phyloP scores from a whole-genome alignment of 2,113 vertebrate species.

The Paratilapia polleni region DNA sequence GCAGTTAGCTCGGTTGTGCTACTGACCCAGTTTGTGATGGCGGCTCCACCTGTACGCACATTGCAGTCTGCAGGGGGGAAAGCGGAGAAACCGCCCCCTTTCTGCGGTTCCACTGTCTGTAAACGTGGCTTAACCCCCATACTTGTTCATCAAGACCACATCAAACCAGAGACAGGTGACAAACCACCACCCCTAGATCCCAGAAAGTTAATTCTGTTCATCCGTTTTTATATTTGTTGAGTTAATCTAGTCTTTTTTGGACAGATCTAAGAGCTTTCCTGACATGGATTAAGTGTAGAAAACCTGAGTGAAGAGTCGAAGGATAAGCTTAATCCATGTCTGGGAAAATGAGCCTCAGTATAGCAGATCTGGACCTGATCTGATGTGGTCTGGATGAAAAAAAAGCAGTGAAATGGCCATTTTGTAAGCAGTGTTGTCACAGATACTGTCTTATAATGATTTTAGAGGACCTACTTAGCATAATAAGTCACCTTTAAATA shows the following conservation, averaged over 20 bases:
- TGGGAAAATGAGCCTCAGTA: background rate
- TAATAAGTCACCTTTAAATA: too few species aligned
- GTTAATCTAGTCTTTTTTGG: background rate
- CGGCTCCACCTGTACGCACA: background rate
- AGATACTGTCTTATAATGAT: background rate
- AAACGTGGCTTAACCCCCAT: background rate
- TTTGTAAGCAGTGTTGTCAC: background rate
- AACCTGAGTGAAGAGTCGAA: too few species aligned
- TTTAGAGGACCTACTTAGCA: too few species aligned
- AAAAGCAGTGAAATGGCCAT: background rate
- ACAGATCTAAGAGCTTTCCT: background rate
- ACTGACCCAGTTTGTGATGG: constrained; percentile 27
- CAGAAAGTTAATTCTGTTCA: too few species aligned
- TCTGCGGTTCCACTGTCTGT: background rate
- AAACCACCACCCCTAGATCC: background rate
- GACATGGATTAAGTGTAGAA: background rate
- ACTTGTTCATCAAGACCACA: accelerated
- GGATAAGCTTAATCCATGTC: background rate
- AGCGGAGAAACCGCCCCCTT: background rate
- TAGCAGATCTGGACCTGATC: background rate
- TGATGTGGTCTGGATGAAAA: background rate
- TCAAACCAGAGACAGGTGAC: background rate
- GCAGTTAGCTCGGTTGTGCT: background rate
- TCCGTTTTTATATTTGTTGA: background rate
- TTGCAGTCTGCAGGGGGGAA: background rate